phyloP scores from a whole-genome alignment of 2,113 vertebrate species.

The Murina feae region DNA sequence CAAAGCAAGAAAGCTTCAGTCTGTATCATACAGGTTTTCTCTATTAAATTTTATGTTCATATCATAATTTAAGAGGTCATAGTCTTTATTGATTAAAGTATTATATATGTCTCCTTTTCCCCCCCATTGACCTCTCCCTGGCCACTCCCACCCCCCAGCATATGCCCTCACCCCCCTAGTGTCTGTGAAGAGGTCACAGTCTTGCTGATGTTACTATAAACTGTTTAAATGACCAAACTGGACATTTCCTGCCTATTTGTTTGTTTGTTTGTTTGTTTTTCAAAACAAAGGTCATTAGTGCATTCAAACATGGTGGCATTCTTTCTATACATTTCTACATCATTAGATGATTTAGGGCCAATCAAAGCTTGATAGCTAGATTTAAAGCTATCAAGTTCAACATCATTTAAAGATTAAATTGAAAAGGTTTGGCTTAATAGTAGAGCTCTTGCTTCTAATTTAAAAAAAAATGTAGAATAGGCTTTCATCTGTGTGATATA shows the following conservation, averaged over 20 bases:
- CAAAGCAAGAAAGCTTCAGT: neutral
- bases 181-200: neutral
- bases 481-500: slow-evolving; percentile 8
- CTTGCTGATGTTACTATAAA: neutral
- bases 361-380: neutral
- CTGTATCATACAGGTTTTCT: neutral
- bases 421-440: slow-evolving; percentile 45
- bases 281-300: neutral
- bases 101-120: no score
- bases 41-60: neutral
- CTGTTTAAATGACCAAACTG: neutral
- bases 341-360: slow-evolving; percentile 38
- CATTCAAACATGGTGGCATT: slow-evolving; percentile 2
- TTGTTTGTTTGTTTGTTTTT: no score
- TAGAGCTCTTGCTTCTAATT: neutral
- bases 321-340: slow-evolving; percentile 25
- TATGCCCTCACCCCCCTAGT: no score
- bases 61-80: neutral
- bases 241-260: neutral
- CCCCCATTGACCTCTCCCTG: no score
- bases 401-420: slow-evolving; percentile 46
- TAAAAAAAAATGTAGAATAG: neutral
- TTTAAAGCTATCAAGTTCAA: slow-evolving; percentile 52
- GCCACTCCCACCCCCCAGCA: no score
- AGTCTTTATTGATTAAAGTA: neutral